phyloP scores from a whole-genome alignment of 2,888 invertebrate genomes.

The Pasiphila rectangulata region DNA sequence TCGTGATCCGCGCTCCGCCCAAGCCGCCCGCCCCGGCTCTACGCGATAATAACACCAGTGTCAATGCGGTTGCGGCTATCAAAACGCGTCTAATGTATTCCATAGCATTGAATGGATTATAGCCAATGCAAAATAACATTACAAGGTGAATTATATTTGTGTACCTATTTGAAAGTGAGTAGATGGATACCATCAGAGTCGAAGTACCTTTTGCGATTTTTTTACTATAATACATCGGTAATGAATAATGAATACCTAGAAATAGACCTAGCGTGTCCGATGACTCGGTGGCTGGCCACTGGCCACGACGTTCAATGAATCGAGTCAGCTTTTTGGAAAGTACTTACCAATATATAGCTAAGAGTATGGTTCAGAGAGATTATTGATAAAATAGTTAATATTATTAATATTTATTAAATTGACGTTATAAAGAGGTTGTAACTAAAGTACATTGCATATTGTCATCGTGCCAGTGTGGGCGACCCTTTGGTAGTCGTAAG shows the following conservation, averaged over 20 bases:
- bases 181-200: slow-evolving; percentile 16
- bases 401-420: slow-evolving; percentile 64
- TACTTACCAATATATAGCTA: slow-evolving; percentile 33
- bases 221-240: slow-evolving; percentile 13
- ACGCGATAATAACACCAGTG: slow-evolving; percentile 41
- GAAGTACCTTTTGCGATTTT: slow-evolving; percentile 18
- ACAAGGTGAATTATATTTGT: slow-evolving; percentile 15
- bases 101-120: slow-evolving; percentile 23
- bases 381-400: slow-evolving; percentile 66
- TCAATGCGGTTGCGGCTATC: slow-evolving; percentile 43
- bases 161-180: slow-evolving; percentile 15
- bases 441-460: slow-evolving; percentile 64
- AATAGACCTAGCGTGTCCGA: slow-evolving; percentile 4
- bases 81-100: slow-evolving; percentile 39
- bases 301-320: slow-evolving; percentile 1
- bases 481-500: slow-evolving; percentile 67
- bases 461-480: slow-evolving; percentile 59
- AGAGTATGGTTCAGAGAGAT: slow-evolving; percentile 62
- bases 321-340: slow-evolving; percentile 14
- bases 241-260: not conserved
- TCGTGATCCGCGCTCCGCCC: slow-evolving; percentile 34
- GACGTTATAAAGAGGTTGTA: slow-evolving; percentile 77
- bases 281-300: not conserved
- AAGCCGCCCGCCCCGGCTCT: slow-evolving; percentile 27
- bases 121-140: slow-evolving; percentile 8